Base-by-base conservation (phyloP, 2,113 vertebrate genomes). In the Sialia sialis region DNA sequence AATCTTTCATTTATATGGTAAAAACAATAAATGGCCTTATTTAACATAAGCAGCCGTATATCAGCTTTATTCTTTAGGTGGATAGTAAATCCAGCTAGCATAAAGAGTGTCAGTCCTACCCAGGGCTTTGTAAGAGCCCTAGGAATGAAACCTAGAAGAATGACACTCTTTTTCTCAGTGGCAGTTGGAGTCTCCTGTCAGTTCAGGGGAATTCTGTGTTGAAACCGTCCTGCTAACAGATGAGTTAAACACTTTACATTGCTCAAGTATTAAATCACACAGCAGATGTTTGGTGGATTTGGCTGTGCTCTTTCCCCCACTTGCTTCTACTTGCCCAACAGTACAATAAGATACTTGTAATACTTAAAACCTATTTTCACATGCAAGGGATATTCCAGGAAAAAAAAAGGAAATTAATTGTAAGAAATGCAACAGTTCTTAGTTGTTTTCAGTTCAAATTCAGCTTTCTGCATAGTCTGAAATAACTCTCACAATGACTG, bases 181-280 rank as follows among this genome's bases (percentile, higher is more conserved):
- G 36, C 56, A 78, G 12, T 36, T 80, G 66, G 30, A 68, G n/a
- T 48, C 10, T 93, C 39, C 56, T 72, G 32, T 78, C 60, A 59
- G 16, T 55, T 77, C 18, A 66, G 41, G 34, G 18, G 16, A 82
- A 51, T 44, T 32, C 22, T 68, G 6, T 89, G 43, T 39, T 87
- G 78, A 93, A 96, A 80, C 22, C 67, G 55, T 87, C 55, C 39
- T 83, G 49, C 44, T 88, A 84, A 78, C 54, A 55, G 79, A 36
- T 32, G 27, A 87, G 11, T 80, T 78, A 79, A 92, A 82, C 23
- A 62, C 17, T 73, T 86, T 34, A 41, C 78, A 16, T 78, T 8
- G 5, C 15, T 58, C 44, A 73, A 89, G 48, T 54, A 48, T 73
- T 89, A 92, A 84, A 79, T 91, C 59, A 60, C 55, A 38, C 32